Conservation (phyloP, 2,888 invertebrate genomes). For the Cheilosia scutellata region DNA sequence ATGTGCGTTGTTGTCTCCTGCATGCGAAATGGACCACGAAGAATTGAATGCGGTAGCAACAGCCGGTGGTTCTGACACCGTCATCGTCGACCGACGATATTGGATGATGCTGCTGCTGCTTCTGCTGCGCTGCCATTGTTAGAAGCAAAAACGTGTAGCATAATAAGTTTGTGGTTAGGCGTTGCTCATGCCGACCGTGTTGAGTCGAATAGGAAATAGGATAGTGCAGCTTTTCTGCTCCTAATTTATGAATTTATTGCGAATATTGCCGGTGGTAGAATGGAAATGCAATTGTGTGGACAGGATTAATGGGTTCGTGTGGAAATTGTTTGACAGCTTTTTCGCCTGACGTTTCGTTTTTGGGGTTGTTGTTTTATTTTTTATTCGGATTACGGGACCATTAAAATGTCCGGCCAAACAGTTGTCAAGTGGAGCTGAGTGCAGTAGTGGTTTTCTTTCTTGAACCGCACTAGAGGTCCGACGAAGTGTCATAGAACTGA, state of each 20-base stretch:
- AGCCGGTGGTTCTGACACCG: constrained; percentile 65
- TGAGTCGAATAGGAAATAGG: constrained; percentile 55
- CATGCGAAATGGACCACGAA: constrained; percentile 70
- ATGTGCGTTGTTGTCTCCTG: constrained; percentile 70
- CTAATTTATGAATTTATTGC: constrained; percentile 76
- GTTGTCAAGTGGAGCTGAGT: too few relatives aligned
- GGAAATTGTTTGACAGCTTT: constrained; percentile 55
- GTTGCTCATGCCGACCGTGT: constrained; percentile 23
- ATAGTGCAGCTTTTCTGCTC: constrained; percentile 57
- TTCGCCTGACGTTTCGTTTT: constrained; percentile 16
- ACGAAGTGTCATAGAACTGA: background rate
- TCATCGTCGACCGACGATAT: constrained; percentile 14
- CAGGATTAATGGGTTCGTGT: constrained; percentile 64
- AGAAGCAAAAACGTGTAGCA: constrained; percentile 67
- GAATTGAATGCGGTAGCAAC: constrained; percentile 63
- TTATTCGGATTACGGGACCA: background rate
- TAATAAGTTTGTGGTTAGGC: constrained; percentile 71
- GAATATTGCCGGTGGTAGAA: constrained; percentile 48
- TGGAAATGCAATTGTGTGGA: constrained; percentile 69
- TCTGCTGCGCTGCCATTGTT: constrained; percentile 39
- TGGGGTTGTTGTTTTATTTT: background rate
- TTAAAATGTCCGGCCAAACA: background rate
- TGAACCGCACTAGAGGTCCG: background rate
- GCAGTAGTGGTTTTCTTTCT: background rate
- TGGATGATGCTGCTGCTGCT: too few relatives aligned